phyloP scores from a whole-genome alignment of 2,113 vertebrate species.

The Malurus melanocephalus region DNA sequence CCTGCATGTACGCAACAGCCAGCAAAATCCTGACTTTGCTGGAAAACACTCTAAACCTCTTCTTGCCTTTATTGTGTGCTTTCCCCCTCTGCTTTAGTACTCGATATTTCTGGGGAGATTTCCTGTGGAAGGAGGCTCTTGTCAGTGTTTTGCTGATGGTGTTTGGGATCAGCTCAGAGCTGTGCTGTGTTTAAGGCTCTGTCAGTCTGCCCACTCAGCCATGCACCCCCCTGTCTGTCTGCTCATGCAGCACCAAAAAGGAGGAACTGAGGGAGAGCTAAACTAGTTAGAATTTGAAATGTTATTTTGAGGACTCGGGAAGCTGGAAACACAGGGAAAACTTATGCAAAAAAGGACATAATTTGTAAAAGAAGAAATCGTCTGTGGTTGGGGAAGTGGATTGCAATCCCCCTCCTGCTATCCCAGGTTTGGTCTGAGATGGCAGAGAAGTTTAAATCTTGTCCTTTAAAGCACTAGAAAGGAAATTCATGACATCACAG shows the following conservation, averaged over 20 bases:
- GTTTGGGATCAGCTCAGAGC: not conserved
- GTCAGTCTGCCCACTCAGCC: not conserved
- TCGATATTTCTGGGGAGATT: not conserved
- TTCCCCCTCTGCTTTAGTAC: not conserved
- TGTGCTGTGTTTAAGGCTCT: rapidly evolving
- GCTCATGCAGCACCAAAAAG: not conserved
- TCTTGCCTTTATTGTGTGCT: not conserved
- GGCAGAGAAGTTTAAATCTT: not conserved
- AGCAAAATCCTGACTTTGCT: not conserved
- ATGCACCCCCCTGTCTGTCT: not conserved
- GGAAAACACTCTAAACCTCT: not conserved
- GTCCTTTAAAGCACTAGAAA: not conserved
- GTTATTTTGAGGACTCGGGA: not conserved
- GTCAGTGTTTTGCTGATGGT: not conserved
- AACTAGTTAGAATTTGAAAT: not conserved
- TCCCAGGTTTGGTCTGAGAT: not conserved
- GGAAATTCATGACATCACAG: not conserved
- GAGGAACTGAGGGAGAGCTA: not conserved
- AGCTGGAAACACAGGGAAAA: not conserved
- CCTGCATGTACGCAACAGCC: rapidly evolving
- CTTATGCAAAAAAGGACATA: not conserved
- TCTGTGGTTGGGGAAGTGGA: not conserved
- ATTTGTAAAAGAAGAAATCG: not conserved
- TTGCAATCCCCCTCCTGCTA: not conserved
- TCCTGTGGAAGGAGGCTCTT: not conserved